Conservation (phyloP, 2,888 invertebrate species). For the Villa cingulata region DNA sequence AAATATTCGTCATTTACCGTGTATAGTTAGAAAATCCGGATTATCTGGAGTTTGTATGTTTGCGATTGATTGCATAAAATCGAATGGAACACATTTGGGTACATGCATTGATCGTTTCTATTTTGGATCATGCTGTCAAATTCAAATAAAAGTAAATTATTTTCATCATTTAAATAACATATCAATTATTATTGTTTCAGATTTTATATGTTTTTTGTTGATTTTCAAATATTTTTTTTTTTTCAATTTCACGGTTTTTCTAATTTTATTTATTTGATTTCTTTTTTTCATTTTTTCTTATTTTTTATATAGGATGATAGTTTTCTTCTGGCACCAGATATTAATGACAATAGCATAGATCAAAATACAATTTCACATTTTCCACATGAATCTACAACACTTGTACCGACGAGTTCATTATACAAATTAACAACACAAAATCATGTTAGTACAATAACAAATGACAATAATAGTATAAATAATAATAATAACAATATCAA, state of each 20-base stretch:
- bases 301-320: conserved; percentile 20
- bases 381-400: conserved; percentile 25
- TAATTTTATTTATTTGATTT: too few relatives aligned
- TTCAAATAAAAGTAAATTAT: conserved; percentile 38
- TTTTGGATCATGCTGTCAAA: conserved; percentile 83
- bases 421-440: conserved; percentile 6
- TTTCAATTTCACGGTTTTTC: too few relatives aligned
- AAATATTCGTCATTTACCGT: conserved; percentile 79
- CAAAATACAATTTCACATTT: conserved; percentile 36
- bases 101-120: conserved; percentile 89
- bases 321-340: conserved; percentile 28
- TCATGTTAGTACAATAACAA: conserved; percentile 24
- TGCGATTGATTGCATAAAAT: conserved; percentile 80
- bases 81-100: conserved; percentile 80
- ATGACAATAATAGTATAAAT: conserved; percentile 13
- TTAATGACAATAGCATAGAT: conserved; percentile 36
- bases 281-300: not conserved
- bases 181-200: not conserved
- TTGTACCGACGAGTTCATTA: not conserved
- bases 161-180: not conserved
- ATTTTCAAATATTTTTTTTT: not conserved
- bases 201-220: not conserved
- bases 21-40: conserved; percentile 65
- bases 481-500: not conserved
- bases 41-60: conserved; percentile 86